Base-by-base conservation (phyloP, 2,888 invertebrate species). In the Leptinotarsa tumamoca region DNA sequence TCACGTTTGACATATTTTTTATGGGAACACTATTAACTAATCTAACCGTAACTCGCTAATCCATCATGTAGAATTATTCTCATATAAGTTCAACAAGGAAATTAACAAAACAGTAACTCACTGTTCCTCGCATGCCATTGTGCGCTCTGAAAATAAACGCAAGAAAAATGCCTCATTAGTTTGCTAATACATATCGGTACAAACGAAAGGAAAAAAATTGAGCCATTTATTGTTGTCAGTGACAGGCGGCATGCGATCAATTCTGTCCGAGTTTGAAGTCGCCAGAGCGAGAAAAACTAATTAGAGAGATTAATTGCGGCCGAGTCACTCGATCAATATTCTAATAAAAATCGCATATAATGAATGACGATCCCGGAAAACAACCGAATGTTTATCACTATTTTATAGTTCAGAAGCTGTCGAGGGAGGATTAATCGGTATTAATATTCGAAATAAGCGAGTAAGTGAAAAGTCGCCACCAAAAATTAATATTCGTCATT, bases 251-350 rank as follows among this genome's bases (percentile, higher is more conserved):
- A 82, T 84, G 82, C 84, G 84, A 87, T 87, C 86, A 85, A 86
- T 88, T 86, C 84, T 83, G 82, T 83, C 84, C 84, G 86, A 87
- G 85, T 86, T 86, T 86, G 83, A 82, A 85, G 82, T 84, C 84
- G 84, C 83, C 83, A 83, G 86, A 84, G 84, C 85, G 84, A 86
- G 82, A 87, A 87, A 88, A 88, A 87, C 87, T 86, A 88, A 87
- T 88, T 87, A 87, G 86, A 83, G 84, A 86, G 87, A 87, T 87
- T 87, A 87, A 87, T 87, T 85, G 87, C 84, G 84, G 85, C 82
- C 82, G 82, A 73, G 82, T 77, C 74, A 33, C 71, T 61, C 66
- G 84, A 84, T 86, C 87, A 86, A 86, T 87, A 86, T 86, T 86
- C 84, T 83, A 86, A 86, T 86, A 86, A 84, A 85, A 81, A 82